Evolutionary conservation across 23 tunicate species (phyloP).

Genomic region (Diplosoma virens): DNA sequence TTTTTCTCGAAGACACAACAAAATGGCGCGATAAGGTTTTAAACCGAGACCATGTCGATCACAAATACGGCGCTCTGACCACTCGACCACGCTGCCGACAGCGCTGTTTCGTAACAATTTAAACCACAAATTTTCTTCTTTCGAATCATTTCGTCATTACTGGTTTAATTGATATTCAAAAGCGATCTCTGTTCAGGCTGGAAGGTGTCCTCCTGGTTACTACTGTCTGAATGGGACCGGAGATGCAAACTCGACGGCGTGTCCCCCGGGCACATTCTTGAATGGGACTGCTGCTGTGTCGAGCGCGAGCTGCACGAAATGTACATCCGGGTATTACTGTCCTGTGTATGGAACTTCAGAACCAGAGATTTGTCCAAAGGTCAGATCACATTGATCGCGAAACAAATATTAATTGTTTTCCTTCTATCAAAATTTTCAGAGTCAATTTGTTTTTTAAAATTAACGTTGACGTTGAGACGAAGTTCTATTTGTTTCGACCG

Average conservation of each 20-base stretch:
- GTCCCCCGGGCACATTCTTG: slow-evolving; percentile 68
- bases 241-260: slow-evolving; percentile 26
- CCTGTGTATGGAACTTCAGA: slow-evolving; percentile 52
- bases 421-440: too few relatives aligned
- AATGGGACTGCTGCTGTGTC: slow-evolving; percentile 89
- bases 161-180: too few relatives aligned
- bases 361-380: slow-evolving; percentile 54
- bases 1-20: too few relatives aligned
- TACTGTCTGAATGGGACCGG: slow-evolving; percentile 85
- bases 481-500: not conserved
- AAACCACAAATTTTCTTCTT: too few relatives aligned
- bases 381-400: too few relatives aligned
- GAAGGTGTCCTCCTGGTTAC: slow-evolving; percentile 75
- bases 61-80: too few relatives aligned
- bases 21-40: too few relatives aligned
- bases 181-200: slow-evolving; percentile 43
- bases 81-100: too few relatives aligned
- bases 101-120: too few relatives aligned
- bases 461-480: not conserved
- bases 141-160: too few relatives aligned
- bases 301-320: slow-evolving; percentile 66
- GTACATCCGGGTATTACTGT: slow-evolving; percentile 89
- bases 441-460: not conserved
- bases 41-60: too few relatives aligned
- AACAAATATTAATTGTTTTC: too few relatives aligned